Conservation (phyloP, 1,140 invertebrate genomes). For the Drosophila funebris region DNA sequence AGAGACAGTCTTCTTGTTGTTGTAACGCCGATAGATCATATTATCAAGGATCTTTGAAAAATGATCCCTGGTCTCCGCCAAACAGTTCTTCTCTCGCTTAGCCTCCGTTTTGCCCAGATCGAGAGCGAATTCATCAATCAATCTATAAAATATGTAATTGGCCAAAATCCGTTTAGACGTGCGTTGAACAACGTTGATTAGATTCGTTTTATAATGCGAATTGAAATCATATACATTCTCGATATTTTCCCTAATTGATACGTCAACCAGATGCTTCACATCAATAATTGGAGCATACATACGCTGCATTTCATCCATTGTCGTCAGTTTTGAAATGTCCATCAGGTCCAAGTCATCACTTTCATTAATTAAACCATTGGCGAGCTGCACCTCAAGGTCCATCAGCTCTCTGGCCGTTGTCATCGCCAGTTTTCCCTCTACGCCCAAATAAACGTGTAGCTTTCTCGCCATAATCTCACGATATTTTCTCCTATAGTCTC, state of each 20-base stretch:
- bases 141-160: slow-evolving; percentile 65
- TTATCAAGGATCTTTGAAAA: slow-evolving; percentile 73
- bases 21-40: slow-evolving; percentile 65
- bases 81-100: slow-evolving; percentile 29
- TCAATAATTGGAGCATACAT: slow-evolving; percentile 45
- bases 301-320: slow-evolving; percentile 44
- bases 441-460: slow-evolving; percentile 38
- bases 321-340: slow-evolving; percentile 29
- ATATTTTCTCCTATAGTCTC: slow-evolving; percentile 40
- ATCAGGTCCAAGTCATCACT: slow-evolving; percentile 29
- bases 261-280: slow-evolving; percentile 36
- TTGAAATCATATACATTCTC: slow-evolving; percentile 54
- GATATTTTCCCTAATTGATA: slow-evolving; percentile 42
- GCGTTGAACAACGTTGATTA: slow-evolving; percentile 34
- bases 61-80: slow-evolving; percentile 45
- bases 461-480: slow-evolving; percentile 15
- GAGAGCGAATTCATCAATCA: slow-evolving; percentile 48
- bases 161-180: slow-evolving; percentile 55
- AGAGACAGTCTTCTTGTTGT: slow-evolving; percentile 43
- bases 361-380: slow-evolving; percentile 48
- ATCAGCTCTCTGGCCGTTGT: slow-evolving; percentile 54
- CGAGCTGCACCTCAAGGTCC: slow-evolving; percentile 67
- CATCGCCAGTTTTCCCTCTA: slow-evolving; percentile 29
- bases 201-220: slow-evolving; percentile 52
- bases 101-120: slow-evolving; percentile 2